Evolutionary conservation across 2,113 vertebrate genomes (phyloP), one percentile per base, ranked within the genome.

Genomic region (Hirundichthys speculiger): DNA sequence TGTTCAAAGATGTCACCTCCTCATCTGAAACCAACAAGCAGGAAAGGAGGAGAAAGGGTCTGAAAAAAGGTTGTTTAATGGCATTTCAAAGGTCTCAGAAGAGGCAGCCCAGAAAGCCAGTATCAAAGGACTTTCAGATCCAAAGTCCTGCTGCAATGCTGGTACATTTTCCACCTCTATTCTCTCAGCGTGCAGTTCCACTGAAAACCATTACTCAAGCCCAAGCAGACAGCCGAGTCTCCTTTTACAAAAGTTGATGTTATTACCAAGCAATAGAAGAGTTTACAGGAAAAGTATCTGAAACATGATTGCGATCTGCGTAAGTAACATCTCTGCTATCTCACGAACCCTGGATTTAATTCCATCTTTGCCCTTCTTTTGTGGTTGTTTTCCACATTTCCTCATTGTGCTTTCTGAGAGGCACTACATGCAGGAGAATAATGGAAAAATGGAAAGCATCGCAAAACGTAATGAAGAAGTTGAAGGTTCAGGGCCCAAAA

Each of bases 1-100:
- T 99, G 87, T 96, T 98, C 77, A 99, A 70, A 9, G 96, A 94
- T 1, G 95, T 94, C 11, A 97, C 96, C 55, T 99, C 97, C 13
- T 99, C 97, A 55, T 97, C 98, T 98, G 74, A 40, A 13, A 72
- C 14, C 18, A 8, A 56, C 14, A 22, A 9, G 53, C n/a, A 20
- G 2, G 39, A 19, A n/a, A 51, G 3, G 11, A 20, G 1, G 27
- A 45, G 15, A 18, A 59, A 27, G 10, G 22, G 15, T 8, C 13
- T 13, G 24, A 39, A n/a, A 41, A 50, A 54, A 27, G 38, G 16
- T 43, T 48, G 46, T 46, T 65, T 25, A 39, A 62, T 64, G 14
- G 18, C 15, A 1, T 51, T 30, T 27, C 1, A 24, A 38, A 22
- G 38, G 51, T 34, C 58, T 20, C 8, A 66, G n/a, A 51, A 43